Evolutionary conservation across 2,888 invertebrate species (phyloP).

Genomic region (Vannuccia rotundouncinata): DNA sequence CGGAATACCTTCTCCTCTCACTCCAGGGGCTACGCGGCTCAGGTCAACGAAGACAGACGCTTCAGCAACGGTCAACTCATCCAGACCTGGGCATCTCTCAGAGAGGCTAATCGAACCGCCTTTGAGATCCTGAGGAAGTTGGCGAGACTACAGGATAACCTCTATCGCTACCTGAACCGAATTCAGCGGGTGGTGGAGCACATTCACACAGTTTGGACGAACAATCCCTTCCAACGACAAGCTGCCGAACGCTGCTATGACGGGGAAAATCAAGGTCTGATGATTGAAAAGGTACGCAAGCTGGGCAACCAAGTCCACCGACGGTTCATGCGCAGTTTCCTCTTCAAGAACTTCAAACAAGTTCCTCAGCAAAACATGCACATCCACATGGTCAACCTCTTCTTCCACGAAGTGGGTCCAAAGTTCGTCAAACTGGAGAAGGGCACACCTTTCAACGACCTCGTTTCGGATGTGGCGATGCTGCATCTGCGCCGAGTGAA

Average conservation of each 20-base stretch:
- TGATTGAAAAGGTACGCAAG: not conserved
- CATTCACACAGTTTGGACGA: not conserved
- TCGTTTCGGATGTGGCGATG: not conserved
- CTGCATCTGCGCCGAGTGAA: not conserved
- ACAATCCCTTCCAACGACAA: not conserved
- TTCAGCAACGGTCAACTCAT: constrained; percentile 14
- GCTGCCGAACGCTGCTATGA: not conserved
- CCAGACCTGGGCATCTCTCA: constrained; percentile 36
- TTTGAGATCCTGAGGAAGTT: constrained; percentile 34
- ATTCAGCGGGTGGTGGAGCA: not conserved
- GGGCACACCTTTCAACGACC: not conserved
- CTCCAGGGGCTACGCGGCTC: not conserved
- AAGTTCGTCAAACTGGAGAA: not conserved
- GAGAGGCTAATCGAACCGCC: constrained; percentile 38
- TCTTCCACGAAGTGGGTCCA: not conserved
- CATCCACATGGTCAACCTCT: not conserved
- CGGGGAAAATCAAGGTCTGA: not conserved
- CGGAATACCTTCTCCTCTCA: not conserved
- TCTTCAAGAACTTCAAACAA: constrained; percentile 15
- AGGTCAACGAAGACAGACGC: not conserved
- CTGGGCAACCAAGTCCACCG: not conserved
- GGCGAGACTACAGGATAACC: not conserved
- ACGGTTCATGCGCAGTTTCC: not conserved
- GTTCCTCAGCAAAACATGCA: not conserved
- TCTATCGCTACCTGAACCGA: not conserved